Evolutionary conservation across 2,113 vertebrate genomes (phyloP).

Genomic region (Prietella phreatophila): DNA sequence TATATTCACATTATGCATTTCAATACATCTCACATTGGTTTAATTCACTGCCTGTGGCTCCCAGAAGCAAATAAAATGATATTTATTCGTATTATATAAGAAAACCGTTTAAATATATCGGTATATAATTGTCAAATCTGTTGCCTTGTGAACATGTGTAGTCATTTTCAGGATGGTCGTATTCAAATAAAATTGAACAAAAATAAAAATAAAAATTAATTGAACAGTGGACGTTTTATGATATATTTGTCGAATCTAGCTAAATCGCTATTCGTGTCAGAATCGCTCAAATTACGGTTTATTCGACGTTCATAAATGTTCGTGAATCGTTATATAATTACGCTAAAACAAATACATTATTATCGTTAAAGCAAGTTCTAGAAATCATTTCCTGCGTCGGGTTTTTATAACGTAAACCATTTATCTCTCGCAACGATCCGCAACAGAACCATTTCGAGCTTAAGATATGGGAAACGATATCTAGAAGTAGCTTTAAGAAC

Average conservation of each 20-base stretch:
- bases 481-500: background rate
- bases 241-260: background rate
- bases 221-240: background rate
- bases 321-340: background rate
- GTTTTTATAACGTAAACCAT: background rate
- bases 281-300: too few relatives aligned
- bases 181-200: background rate
- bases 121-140: background rate
- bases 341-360: background rate
- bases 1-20: slow-evolving; percentile 33
- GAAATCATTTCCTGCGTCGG: background rate
- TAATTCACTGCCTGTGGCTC: background rate
- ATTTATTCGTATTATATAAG: too few relatives aligned
- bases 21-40: slow-evolving; percentile 29
- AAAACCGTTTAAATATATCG: background rate
- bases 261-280: background rate
- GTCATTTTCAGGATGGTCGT: background rate
- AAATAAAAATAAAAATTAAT: background rate
- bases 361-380: background rate
- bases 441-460: background rate
- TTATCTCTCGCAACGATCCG: background rate
- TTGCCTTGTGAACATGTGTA: background rate
- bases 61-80: background rate
- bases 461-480: background rate
- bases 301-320: background rate